Evolutionary conservation across 2,888 invertebrate genomes (phyloP), one percentile per base, ranked within the genome.

Genomic region (Ennomos erosarius): DNA sequence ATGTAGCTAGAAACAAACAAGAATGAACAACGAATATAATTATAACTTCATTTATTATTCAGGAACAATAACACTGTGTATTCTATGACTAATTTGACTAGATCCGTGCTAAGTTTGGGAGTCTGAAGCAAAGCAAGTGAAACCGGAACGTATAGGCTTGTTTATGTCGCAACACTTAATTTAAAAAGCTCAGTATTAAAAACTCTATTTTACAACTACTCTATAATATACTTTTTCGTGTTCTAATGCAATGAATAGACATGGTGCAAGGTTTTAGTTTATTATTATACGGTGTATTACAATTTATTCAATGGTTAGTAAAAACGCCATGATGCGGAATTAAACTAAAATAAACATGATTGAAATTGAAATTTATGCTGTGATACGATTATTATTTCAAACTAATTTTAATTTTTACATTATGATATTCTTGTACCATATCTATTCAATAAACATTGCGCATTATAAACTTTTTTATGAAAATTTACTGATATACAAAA

Each of bases 401-500:
- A 49, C 10, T 33, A 36, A 4, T 37, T 47, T 35, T 34, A 39
- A 10, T 26, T 16, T 8, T 6, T n/a, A 10, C 13, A 26, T 55
- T 13, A 37, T 6, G 11, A 34, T 35, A 40, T 40, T 9, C 33
- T 49, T 42, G 39, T 26, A 16, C 40, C 59, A 46, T 50, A 0
- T 42, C 51, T 47, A 52, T 51, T 50, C 51, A 43, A 10, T 26
- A 40, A 58, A 49, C 44, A 11, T 39, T 59, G 46, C 55, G 35
- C 12, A 9, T 13, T 39, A 38, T 59, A 49, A 35, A 57, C 39
- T 63, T 61, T 61, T 62, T 53, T 58, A 65, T 56, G 64, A 64
- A 88, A 88, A 85, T 77, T 76, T 76, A 74, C 74, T 75, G 81
- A 80, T 86, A 88, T 90, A 90, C 87, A 91, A 67, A 90, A 91